Conservation (phyloP, 2,113 vertebrate genomes). For the Cryptomyrus ogoouensis region DNA sequence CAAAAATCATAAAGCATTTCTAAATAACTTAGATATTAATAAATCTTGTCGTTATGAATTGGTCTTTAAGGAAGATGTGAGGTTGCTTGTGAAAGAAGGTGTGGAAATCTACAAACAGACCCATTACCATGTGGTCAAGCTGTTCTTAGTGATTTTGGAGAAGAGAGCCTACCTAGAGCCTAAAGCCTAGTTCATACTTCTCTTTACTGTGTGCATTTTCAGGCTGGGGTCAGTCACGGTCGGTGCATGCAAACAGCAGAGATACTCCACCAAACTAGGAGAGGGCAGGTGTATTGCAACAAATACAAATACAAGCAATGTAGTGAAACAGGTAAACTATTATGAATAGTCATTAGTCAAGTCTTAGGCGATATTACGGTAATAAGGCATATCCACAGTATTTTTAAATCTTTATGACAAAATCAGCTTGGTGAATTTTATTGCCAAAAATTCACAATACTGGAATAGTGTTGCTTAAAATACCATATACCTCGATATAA, state of each 20-base stretch:
- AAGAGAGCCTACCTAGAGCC: constrained; percentile 62
- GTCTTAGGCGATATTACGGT: neutral
- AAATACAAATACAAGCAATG: neutral
- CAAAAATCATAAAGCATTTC: neutral
- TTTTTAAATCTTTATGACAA: neutral
- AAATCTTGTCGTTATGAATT: neutral
- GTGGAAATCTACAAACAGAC: constrained; percentile 76
- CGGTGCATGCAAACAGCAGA: no score
- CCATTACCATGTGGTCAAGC: constrained; percentile 76
- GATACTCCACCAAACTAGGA: neutral
- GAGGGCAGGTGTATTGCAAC: neutral
- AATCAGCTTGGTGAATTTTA: neutral
- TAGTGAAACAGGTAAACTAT: neutral
- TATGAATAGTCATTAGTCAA: neutral
- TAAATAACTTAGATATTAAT: neutral
- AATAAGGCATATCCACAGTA: neutral
- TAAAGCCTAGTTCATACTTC: neutral
- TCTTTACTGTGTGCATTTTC: neutral
- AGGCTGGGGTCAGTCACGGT: no score
- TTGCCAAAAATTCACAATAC: neutral
- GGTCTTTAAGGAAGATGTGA: constrained; percentile 56
- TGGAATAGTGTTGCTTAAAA: neutral
- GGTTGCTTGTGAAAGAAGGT: constrained; percentile 78
- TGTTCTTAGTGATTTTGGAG: constrained; percentile 83
- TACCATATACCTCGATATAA: neutral